These are phyloP conservation scores for Geopemphigus sp. DNA, from an alignment of 1,140 invertebrate genomes.

Conservation along the genomic window DNA sequence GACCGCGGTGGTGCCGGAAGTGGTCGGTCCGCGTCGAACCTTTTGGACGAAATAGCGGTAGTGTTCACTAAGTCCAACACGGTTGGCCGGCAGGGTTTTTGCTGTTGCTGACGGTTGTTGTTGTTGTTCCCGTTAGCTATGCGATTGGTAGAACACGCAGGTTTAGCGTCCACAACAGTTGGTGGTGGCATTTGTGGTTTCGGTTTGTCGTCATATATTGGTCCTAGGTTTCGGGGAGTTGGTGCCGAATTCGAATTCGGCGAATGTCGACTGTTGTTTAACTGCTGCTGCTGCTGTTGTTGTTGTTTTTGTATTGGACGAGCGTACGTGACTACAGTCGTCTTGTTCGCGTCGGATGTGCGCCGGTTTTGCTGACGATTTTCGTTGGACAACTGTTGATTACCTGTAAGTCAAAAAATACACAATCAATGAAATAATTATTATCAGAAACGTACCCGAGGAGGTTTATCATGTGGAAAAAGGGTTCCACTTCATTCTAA, in stretches of 20 bases:
- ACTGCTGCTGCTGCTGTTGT: neutral
- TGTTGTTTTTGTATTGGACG: slow-evolving; percentile 17
- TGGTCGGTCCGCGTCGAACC: slow-evolving; percentile 55
- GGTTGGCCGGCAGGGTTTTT: neutral
- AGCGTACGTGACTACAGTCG: neutral
- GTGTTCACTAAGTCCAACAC: slow-evolving; percentile 12
- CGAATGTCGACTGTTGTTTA: too few relatives aligned
- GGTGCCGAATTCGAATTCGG: neutral
- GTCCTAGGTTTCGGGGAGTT: neutral
- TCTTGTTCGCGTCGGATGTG: neutral
- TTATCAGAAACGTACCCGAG: too few relatives aligned
- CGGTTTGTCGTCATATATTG: neutral
- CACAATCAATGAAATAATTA: too few relatives aligned
- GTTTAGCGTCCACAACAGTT: neutral
- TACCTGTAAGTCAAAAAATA: neutral
- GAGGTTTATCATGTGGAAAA: too few relatives aligned
- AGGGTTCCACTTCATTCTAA: too few relatives aligned
- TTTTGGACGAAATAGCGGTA: slow-evolving; percentile 14
- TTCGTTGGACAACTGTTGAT: neutral
- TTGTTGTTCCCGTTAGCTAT: neutral
- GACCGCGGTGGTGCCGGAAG: slow-evolving; percentile 67
- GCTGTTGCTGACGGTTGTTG: neutral
- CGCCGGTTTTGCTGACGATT: neutral
- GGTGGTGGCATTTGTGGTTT: neutral
- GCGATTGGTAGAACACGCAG: neutral